These are phyloP conservation scores for Asteroscopus sphinx DNA, from an alignment of 2,888 invertebrate species.

Conservation along the genomic window DNA sequence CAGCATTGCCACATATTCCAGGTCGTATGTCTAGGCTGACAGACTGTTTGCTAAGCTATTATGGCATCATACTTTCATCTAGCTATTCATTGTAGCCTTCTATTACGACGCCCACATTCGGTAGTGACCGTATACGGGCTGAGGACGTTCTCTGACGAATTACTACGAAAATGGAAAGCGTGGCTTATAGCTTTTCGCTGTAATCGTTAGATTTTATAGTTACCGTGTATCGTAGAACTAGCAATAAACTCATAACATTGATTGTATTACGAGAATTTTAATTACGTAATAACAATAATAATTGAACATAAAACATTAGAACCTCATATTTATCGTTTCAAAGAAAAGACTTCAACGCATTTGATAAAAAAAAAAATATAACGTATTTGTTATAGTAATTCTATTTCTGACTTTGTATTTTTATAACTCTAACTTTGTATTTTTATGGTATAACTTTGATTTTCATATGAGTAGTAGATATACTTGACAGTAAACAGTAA, in stretches of 20 bases:
- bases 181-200: not conserved
- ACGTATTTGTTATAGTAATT: too few relatives aligned
- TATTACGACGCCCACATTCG: not conserved
- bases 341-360: conserved; percentile 46
- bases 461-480: conserved; percentile 1
- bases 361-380: too few relatives aligned
- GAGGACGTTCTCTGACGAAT: too few relatives aligned
- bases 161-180: not conserved
- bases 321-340: conserved; percentile 20
- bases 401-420: too few relatives aligned
- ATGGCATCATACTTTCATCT: too few relatives aligned
- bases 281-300: conserved; percentile 6
- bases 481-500: not conserved
- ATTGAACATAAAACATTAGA: conserved; percentile 3
- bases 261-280: conserved; percentile 5
- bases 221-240: not conserved
- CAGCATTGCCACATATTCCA: too few relatives aligned
- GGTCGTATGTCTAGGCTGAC: too few relatives aligned
- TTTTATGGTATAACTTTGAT: not conserved
- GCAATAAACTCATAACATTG: conserved; percentile 2
- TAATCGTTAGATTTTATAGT: conserved; percentile 1
- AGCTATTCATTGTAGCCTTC: not conserved
- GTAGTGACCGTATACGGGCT: not conserved
- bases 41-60: too few relatives aligned
- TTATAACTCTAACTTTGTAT: not conserved